A percentile compares a stretch with the other conserved stretches of the same genome.
Evolutionary conservation across 2,113 vertebrate species (phyloP).

Genomic region (Vimba vimba): DNA sequence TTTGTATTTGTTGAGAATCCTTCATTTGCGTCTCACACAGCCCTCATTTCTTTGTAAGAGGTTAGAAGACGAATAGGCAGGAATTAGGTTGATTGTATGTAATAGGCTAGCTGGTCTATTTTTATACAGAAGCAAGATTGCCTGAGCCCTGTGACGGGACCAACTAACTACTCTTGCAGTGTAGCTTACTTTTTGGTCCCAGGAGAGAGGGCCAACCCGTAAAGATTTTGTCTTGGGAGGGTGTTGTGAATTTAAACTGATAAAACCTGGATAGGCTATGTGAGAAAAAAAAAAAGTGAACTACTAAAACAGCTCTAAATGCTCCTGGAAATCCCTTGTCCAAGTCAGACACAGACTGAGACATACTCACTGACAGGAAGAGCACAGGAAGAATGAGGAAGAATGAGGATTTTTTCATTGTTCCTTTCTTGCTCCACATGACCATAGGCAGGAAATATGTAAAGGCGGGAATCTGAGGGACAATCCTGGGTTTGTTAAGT

Average conservation of each 20-base stretch:
- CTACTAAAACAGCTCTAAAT: background rate
- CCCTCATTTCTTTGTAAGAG: background rate
- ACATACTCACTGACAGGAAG: slow-evolving; percentile 47
- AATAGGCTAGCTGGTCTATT: slow-evolving; percentile 2
- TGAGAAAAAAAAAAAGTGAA: background rate
- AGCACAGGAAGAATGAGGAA: slow-evolving; percentile 65
- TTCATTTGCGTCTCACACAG: background rate
- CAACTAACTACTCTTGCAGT: background rate
- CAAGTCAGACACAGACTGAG: background rate
- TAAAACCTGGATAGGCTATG: background rate
- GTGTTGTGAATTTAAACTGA: background rate
- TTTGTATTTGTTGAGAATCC: background rate
- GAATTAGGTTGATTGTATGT: slow-evolving; percentile 16
- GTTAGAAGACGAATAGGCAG: background rate
- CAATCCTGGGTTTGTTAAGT: slow-evolving; percentile 38
- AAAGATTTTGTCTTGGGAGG: background rate
- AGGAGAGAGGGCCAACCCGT: background rate
- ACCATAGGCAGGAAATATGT: slow-evolving; percentile 53
- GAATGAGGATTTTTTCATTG: slow-evolving; percentile 60
- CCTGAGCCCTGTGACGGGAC: background rate
- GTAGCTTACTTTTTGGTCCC: background rate
- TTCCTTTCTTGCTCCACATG: slow-evolving; percentile 48
- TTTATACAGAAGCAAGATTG: background rate
- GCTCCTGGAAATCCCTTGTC: slow-evolving; percentile 5
- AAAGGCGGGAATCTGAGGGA: slow-evolving; percentile 59